Percentiles rank a stretch among this genome's conserved stretches.
Conservation (phyloP, 2,888 invertebrate genomes). For the Halocaridina rubra region DNA sequence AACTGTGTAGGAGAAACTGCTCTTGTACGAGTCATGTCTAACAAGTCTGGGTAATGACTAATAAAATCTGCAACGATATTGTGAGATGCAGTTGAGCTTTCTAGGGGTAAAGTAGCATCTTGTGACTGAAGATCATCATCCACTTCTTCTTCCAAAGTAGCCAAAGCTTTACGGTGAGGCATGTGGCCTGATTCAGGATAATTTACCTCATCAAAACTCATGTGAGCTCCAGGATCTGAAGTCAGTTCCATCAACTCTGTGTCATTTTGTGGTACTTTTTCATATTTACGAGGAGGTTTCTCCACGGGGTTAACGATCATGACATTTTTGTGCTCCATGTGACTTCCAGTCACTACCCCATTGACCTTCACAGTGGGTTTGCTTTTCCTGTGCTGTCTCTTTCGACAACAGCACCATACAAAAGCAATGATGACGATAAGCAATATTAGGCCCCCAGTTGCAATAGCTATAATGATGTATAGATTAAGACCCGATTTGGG, state of each 20-base stretch:
- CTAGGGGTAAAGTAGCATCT: constrained; percentile 37
- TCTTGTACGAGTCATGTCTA: constrained; percentile 48
- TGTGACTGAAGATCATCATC: constrained; percentile 38
- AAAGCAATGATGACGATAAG: constrained; percentile 70
- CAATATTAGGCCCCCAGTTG: constrained; percentile 24
- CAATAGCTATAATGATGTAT: constrained; percentile 48
- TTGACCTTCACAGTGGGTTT: constrained; percentile 72
- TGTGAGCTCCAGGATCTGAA: constrained; percentile 48
- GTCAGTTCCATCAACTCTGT: constrained; percentile 59
- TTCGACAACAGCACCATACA: constrained; percentile 72
- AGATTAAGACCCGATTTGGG: constrained; percentile 8
- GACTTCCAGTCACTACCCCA: constrained; percentile 65
- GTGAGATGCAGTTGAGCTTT: constrained; percentile 2
- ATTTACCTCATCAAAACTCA: constrained; percentile 58
- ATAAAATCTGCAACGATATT: constrained; percentile 5
- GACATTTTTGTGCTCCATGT: constrained; percentile 83
- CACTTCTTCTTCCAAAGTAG: constrained; percentile 56
- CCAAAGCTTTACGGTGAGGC: constrained; percentile 66
- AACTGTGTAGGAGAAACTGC: constrained; percentile 58
- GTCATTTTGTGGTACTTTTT: constrained; percentile 65
- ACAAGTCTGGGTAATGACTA: constrained; percentile 48
- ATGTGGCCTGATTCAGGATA: constrained; percentile 64
- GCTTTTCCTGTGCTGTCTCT: constrained; percentile 70
- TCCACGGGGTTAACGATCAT: constrained; percentile 74
- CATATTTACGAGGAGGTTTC: constrained; percentile 65